Conservation (phyloP, 2,113 vertebrate species). For the Candoia aspera region DNA sequence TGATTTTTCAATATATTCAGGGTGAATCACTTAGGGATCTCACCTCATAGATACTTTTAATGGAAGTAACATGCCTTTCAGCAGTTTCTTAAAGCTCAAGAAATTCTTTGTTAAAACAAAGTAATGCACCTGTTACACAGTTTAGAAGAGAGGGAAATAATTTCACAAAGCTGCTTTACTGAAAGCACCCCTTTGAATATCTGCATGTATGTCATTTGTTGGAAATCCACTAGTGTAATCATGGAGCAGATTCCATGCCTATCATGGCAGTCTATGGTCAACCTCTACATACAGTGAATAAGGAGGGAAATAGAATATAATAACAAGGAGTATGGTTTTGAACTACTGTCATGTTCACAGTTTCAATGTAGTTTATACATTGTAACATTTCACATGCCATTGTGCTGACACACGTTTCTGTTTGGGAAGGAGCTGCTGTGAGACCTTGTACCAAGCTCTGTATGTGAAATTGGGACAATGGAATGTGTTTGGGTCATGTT, state of each 20-base stretch:
- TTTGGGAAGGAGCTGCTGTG: too few relatives aligned
- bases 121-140: neutral
- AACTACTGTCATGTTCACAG: too few relatives aligned
- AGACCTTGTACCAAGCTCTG: too few relatives aligned
- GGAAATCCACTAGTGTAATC: neutral
- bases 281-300: neutral
- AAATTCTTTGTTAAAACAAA: neutral
- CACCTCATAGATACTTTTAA: neutral
- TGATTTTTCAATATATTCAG: neutral
- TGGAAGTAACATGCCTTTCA: neutral
- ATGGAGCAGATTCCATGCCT: neutral
- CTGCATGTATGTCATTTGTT: neutral
- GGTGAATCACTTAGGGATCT: neutral
- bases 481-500: too few relatives aligned
- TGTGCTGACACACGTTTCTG: too few relatives aligned
- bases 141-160: neutral
- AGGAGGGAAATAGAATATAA: neutral
- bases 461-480: too few relatives aligned
- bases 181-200: neutral
- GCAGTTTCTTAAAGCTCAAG: neutral
- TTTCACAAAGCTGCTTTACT: neutral
- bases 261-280: neutral
- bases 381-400: too few relatives aligned
- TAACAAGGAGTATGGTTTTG: neutral
- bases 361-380: too few relatives aligned